phyloP scores from a whole-genome alignment of 2,888 invertebrate species.

The Hermodice carunculata region DNA sequence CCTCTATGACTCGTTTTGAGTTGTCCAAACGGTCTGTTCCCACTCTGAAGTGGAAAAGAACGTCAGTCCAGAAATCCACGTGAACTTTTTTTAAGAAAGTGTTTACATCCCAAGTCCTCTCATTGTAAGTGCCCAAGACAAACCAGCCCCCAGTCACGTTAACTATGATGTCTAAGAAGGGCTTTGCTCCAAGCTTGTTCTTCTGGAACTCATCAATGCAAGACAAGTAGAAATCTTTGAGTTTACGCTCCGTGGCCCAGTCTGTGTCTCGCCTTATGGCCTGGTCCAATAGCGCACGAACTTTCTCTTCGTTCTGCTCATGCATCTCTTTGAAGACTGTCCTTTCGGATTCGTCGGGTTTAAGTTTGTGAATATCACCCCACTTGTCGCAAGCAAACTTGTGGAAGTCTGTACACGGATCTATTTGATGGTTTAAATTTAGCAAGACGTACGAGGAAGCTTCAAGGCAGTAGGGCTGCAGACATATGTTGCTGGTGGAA shows the following conservation, averaged over 20 bases:
- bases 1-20: constrained; percentile 17
- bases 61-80: constrained; percentile 20
- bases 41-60: constrained; percentile 17
- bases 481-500: constrained; percentile 5
- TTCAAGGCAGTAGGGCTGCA: constrained; percentile 34
- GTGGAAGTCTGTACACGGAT: constrained; percentile 74
- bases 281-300: constrained; percentile 17
- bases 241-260: constrained; percentile 73
- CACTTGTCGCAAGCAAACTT: constrained; percentile 74
- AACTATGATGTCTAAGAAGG: constrained; percentile 2
- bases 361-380: constrained; percentile 60
- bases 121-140: constrained; percentile 1
- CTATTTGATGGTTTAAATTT: constrained; percentile 50
- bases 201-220: constrained; percentile 70
- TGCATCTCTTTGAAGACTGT: constrained; percentile 48
- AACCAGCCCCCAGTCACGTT: constrained; percentile 22
- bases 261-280: neutral
- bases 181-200: constrained; percentile 16
- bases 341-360: constrained; percentile 41
- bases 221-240: constrained; percentile 75
- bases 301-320: constrained; percentile 49
- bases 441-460: constrained; percentile 46
- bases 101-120: constrained; percentile 7
- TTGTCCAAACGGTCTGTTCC: constrained; percentile 16
- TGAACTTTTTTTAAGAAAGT: constrained; percentile 12